Evolutionary conservation across 2,797 vertebrate species (phyloP).

Genomic region (Morelia viridis): DNA sequence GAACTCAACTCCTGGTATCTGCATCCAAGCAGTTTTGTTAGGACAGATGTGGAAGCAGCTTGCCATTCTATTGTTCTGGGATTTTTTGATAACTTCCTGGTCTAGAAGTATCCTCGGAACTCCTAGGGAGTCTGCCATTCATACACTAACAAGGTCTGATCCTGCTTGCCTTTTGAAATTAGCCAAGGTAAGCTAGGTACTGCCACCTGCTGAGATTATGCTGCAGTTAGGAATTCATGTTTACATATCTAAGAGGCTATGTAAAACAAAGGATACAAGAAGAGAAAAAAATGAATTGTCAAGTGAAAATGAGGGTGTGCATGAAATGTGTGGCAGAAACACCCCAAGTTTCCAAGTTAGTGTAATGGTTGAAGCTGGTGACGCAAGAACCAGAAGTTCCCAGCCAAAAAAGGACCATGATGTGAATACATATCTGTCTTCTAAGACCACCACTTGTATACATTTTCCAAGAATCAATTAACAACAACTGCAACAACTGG

Average conservation of each 20-base stretch:
- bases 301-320: not conserved
- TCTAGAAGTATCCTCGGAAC: not conserved
- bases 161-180: not conserved
- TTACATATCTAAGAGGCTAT: not conserved
- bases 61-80: not conserved
- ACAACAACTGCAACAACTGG: not conserved
- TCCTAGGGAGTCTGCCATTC: not conserved
- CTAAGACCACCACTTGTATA: not conserved
- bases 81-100: not conserved
- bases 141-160: not conserved
- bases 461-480: not conserved
- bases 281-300: constrained; percentile 7
- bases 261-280: not conserved
- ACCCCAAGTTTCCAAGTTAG: not conserved
- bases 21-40: not conserved
- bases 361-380: not conserved
- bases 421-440: not conserved
- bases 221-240: not conserved
- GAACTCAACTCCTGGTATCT: not conserved
- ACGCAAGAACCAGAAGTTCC: not conserved
- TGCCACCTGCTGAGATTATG: not conserved
- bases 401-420: not conserved
- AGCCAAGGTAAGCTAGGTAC: not conserved
- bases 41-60: not conserved
- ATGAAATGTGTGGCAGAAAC: constrained; percentile 12